phyloP scores from a whole-genome alignment of 2,888 invertebrate genomes.

The Tinea semifulvella region DNA sequence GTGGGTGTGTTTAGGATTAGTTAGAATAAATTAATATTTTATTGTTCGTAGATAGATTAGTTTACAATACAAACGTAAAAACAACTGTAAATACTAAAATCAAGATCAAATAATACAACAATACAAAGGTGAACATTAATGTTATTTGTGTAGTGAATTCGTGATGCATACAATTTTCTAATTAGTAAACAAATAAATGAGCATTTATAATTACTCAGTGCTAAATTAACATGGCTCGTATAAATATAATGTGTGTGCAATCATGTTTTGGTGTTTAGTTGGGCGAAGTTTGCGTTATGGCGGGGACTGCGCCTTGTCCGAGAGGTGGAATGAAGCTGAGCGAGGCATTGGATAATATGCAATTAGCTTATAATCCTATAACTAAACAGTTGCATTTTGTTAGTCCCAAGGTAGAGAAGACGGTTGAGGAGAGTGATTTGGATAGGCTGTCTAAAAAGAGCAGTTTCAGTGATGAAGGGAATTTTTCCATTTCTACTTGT shows the following conservation, averaged over 20 bases:
- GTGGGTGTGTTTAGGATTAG: conserved; percentile 40
- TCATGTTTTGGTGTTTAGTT: conserved; percentile 1
- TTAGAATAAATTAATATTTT: conserved; percentile 25
- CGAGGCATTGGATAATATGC: conserved; percentile 77
- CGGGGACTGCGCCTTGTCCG: conserved; percentile 45
- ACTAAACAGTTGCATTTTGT: conserved; percentile 77
- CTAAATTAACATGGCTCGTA: background rate
- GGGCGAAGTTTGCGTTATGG: conserved; percentile 28
- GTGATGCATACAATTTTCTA: background rate
- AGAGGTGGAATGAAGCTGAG: conserved; percentile 70
- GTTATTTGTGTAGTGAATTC: conserved; percentile 22
- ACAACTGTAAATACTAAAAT: conserved; percentile 22
- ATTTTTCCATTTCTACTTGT: conserved; percentile 58
- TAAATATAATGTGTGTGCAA: background rate
- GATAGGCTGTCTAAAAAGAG: conserved; percentile 60
- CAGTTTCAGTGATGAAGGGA: conserved; percentile 62
- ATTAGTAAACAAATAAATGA: conserved; percentile 7
- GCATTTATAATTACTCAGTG: conserved; percentile 1
- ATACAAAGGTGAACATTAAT: conserved; percentile 19
- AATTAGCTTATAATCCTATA: conserved; percentile 77
- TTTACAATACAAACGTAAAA: conserved; percentile 15
- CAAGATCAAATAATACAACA: conserved; percentile 22
- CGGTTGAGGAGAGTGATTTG: conserved; percentile 37
- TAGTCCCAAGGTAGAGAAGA: conserved; percentile 43
- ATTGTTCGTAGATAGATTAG: conserved; percentile 15